Conservation (phyloP, 2,113 vertebrate species). For the Thalassarche chlororhynchos region DNA sequence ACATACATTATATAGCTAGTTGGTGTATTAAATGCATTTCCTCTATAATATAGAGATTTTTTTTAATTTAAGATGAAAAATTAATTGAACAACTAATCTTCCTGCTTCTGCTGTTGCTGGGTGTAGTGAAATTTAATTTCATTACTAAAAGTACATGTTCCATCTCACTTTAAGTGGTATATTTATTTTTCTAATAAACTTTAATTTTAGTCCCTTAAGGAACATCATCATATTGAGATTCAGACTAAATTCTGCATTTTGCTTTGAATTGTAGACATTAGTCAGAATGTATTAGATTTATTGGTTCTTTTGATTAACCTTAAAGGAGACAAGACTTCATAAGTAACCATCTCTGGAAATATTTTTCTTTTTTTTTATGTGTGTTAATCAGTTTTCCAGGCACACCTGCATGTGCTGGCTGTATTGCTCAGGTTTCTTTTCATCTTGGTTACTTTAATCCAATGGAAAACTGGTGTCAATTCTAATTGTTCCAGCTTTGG, state of each 20-base stretch:
- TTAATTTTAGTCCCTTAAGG: constrained; percentile 1
- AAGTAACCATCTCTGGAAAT: not conserved
- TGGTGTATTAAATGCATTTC: not conserved
- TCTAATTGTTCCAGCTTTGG: not conserved
- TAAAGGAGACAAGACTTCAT: not conserved
- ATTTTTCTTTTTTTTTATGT: not conserved
- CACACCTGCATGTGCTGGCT: not conserved
- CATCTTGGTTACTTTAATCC: not conserved
- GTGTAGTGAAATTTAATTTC: not conserved
- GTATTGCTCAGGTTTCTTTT: not conserved
- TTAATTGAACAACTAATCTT: constrained; percentile 18
- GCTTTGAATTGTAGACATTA: not conserved
- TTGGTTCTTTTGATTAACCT: not conserved
- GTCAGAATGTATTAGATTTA: not conserved
- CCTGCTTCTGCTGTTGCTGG: not conserved
- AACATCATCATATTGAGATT: not conserved
- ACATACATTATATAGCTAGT: not conserved
- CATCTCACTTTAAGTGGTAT: not conserved
- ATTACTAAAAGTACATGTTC: not conserved
- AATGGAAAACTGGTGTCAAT: not conserved
- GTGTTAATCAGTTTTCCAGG: not conserved
- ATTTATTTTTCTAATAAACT: constrained; percentile 29
- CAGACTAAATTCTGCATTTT: not conserved
- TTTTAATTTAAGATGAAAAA: constrained; percentile 18
- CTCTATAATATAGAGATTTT: not conserved